Base-by-base conservation (phyloP, 2,888 invertebrate genomes). In the Latrodectus hesperus region DNA sequence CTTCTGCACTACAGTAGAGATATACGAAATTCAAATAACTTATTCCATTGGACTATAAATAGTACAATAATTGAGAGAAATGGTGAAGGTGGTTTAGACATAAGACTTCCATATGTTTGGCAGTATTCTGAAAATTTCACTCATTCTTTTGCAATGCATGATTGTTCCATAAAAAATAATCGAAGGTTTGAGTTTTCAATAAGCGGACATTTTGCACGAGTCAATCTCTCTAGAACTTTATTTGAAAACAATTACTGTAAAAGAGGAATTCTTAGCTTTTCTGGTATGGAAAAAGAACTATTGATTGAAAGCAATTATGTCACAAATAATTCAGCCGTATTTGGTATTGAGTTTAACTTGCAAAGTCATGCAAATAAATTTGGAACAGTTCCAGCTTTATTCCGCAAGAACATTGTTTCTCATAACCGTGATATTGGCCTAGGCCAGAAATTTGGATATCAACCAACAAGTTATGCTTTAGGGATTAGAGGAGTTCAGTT, bases 211-310 rank as follows among this genome's bases (percentile, higher is more conserved):
- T 99, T 97, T 92, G 96, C 98, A 0, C 95, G 95, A 89, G 95
- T 98, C 0, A 98, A 97, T 91, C 95, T 99, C 55, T 95, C 96
- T 0, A 95, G 95, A 82, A 98, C 97, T 92, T 93, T 94, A 9
- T 98, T 99, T 91, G 94, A 95, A 1, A 95, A 96, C 84, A 99
- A 99, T 91, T 93, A 93, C 60, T 99, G 99, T 91, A 95, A 95
- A 90, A 94, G 93, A 16, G 97, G 98, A 0, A 92, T 98, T 53
- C 93, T 98, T 16, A 94, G 95, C 0, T 93, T 98, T 51, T 94
- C 95, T 88, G 99, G 99, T 11, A 99, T 99, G 98, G 99, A 99
- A 92, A 99, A 99, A 93, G 96, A 96, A 91, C 94, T 99, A 93
- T 94, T 95, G 86, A 95, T 99, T 84, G 95, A 95, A 91, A 94